These are phyloP conservation scores for Leucopternis melanops DNA, from an alignment of 2,113 vertebrate species.

Conservation along the genomic window DNA sequence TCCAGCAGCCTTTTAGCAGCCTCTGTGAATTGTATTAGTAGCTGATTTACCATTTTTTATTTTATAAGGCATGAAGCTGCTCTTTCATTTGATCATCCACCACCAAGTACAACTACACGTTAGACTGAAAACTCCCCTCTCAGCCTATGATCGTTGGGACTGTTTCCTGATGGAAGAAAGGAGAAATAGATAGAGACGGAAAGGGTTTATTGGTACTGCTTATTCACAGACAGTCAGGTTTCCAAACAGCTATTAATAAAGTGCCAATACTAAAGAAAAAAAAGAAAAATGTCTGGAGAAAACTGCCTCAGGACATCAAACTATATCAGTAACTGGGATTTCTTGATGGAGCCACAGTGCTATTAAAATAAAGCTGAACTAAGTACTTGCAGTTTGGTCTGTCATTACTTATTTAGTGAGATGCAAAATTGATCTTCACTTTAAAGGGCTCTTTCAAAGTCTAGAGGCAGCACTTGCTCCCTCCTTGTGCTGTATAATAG, in stretches of 20 bases:
- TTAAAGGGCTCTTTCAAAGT: slow-evolving; percentile 29
- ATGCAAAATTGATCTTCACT: slow-evolving; percentile 48
- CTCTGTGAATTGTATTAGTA: background rate
- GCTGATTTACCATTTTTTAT: background rate
- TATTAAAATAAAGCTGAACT: slow-evolving; percentile 46
- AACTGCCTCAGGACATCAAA: background rate
- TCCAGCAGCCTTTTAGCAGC: slow-evolving; percentile 28
- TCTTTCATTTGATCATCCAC: background rate
- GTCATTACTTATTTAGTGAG: slow-evolving; percentile 44
- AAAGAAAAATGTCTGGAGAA: background rate
- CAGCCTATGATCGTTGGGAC: background rate
- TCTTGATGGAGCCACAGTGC: background rate
- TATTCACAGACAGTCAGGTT: background rate
- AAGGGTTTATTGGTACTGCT: background rate
- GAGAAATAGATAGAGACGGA: background rate
- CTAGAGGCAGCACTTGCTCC: background rate
- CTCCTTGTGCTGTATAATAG: slow-evolving; percentile 5
- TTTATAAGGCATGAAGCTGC: background rate
- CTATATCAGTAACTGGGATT: background rate
- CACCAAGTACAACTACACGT: background rate
- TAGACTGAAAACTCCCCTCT: background rate
- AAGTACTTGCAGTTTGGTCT: slow-evolving; percentile 36
- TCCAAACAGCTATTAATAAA: slow-evolving; percentile 24
- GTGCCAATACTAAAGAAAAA: background rate
- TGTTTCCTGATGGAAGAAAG: background rate